Evolutionary conservation across 1,140 invertebrate species (phyloP).

Genomic region (Leguminivora glycinivorella): DNA sequence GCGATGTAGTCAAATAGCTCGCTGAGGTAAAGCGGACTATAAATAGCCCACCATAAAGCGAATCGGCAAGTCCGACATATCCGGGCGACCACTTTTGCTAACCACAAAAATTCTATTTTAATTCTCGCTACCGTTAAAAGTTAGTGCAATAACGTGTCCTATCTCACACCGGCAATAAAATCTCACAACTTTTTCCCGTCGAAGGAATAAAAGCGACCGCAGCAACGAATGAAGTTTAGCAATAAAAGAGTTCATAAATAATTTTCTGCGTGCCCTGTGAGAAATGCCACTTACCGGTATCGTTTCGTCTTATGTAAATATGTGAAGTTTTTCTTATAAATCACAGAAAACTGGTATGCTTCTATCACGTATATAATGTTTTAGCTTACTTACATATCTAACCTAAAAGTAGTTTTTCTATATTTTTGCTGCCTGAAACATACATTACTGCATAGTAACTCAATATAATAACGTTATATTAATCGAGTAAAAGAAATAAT

Average conservation of each 20-base stretch:
- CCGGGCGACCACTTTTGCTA: slow-evolving; percentile 34
- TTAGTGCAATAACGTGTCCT: slow-evolving; percentile 77
- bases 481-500: slow-evolving; percentile 32
- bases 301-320: slow-evolving; percentile 57
- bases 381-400: background rate
- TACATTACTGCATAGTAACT: too few species aligned
- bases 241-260: slow-evolving; percentile 78
- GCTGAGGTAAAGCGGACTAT: slow-evolving; percentile 25
- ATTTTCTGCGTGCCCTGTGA: slow-evolving; percentile 67
- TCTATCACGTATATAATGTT: background rate
- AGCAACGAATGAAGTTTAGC: slow-evolving; percentile 76
- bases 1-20: slow-evolving; percentile 22
- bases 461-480: too few species aligned
- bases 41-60: slow-evolving; percentile 28
- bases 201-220: slow-evolving; percentile 75
- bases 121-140: slow-evolving; percentile 63
- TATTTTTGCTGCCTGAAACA: too few species aligned
- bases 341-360: slow-evolving; percentile 30
- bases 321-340: slow-evolving; percentile 39
- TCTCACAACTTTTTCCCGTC: slow-evolving; percentile 74
- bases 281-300: slow-evolving; percentile 65
- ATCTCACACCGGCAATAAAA: slow-evolving; percentile 77
- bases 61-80: slow-evolving; percentile 24
- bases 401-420: background rate
- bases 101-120: slow-evolving; percentile 76